Conservation (phyloP, 2,888 invertebrate genomes). For the Drosophila rellima region DNA sequence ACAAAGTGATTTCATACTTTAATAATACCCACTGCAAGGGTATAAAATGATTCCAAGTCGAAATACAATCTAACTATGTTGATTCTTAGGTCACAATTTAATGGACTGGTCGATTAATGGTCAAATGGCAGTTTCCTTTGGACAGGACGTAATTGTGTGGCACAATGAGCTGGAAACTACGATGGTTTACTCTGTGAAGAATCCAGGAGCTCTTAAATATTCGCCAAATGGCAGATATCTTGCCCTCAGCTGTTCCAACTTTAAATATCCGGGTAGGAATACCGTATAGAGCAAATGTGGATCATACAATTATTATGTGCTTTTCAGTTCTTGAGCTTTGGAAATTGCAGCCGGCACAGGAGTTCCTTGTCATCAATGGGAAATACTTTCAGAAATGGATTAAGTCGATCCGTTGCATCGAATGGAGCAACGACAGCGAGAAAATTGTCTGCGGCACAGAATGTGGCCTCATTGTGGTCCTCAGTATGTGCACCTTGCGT, state of each 20-base stretch:
- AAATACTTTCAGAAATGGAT: conserved; percentile 66
- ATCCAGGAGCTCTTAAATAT: conserved; percentile 75
- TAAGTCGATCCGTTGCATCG: conserved; percentile 74
- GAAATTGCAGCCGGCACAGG: conserved; percentile 63
- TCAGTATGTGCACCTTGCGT: conserved; percentile 60
- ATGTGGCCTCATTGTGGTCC: conserved; percentile 71
- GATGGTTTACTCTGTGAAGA: conserved; percentile 76
- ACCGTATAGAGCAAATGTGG: neutral
- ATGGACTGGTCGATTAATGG: conserved; percentile 83
- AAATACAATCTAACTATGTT: neutral
- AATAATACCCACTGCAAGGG: neutral
- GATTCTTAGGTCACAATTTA: conserved; percentile 72
- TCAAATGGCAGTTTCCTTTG: conserved; percentile 83
- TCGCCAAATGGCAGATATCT: conserved; percentile 80
- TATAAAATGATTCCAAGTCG: neutral
- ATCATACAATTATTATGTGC: neutral
- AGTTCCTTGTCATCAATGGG: conserved; percentile 75
- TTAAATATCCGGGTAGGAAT: conserved; percentile 68
- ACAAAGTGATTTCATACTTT: too few species aligned
- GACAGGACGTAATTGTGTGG: conserved; percentile 83
- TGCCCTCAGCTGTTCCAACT: conserved; percentile 80
- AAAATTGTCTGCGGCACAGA: conserved; percentile 81
- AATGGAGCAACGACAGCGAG: conserved; percentile 76
- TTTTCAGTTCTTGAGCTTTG: conserved; percentile 81
- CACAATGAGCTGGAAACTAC: conserved; percentile 75